Evolutionary conservation across 1,140 invertebrate genomes (phyloP).

Genomic region (Maconellicoccus hirsutus): DNA sequence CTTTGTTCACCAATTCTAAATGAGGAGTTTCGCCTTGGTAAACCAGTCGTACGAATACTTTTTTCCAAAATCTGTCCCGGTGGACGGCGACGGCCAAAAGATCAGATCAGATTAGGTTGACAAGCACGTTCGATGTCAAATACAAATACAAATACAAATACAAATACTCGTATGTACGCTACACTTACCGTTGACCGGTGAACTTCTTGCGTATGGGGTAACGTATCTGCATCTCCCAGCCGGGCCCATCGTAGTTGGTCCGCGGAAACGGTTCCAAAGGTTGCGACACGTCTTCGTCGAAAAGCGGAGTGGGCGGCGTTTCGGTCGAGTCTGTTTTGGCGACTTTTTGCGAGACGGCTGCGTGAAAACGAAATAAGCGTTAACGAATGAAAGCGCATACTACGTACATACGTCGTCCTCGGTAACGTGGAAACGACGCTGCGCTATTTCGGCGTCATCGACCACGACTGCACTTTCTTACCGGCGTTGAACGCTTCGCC

Average conservation of each 20-base stretch:
- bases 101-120: background rate
- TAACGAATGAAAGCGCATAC: no score
- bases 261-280: constrained; percentile 87
- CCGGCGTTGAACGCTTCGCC: background rate
- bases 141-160: no score
- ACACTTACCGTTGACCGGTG: constrained; percentile 63
- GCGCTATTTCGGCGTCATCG: no score
- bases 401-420: no score
- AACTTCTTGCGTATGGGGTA: constrained; percentile 98
- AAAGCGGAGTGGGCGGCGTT: constrained; percentile 79
- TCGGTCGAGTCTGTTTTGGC: constrained; percentile 51
- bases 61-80: constrained; percentile 89
- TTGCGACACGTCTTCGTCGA: constrained; percentile 86
- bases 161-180: background rate
- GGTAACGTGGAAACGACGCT: no score
- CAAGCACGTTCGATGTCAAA: background rate
- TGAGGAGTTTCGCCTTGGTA: constrained; percentile 70
- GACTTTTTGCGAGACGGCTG: background rate
- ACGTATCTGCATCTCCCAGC: constrained; percentile 93
- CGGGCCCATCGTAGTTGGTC: constrained; percentile 62
- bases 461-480: no score
- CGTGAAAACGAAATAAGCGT: background rate
- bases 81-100: background rate
- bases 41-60: constrained; percentile 74
- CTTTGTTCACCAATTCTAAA: constrained; percentile 71